Evolutionary conservation across 1,140 invertebrate species (phyloP).

Genomic region (Nasonia giraulti): DNA sequence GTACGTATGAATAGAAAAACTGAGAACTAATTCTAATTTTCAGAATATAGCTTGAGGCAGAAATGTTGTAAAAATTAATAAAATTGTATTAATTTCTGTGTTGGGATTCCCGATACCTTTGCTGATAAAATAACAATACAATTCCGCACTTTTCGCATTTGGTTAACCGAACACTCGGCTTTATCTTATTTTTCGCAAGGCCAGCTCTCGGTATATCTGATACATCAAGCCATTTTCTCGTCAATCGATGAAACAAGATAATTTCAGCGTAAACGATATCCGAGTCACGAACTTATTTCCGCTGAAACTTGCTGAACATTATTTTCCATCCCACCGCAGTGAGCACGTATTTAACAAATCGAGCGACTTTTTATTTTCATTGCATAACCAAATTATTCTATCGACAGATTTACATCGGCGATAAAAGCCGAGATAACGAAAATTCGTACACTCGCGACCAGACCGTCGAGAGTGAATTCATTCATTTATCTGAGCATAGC

Average conservation of each 20-base stretch:
- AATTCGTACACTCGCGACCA: neutral
- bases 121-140: neutral
- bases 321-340: neutral
- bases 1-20: neutral
- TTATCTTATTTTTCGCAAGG: slow-evolving; percentile 29
- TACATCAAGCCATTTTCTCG: slow-evolving; percentile 1
- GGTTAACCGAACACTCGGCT: neutral
- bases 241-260: slow-evolving; percentile 36
- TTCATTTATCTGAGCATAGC: neutral
- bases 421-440: neutral
- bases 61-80: neutral
- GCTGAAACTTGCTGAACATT: neutral
- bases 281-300: neutral
- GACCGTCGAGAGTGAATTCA: neutral
- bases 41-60: neutral
- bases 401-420: neutral
- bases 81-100: neutral
- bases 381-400: neutral
- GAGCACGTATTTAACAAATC: no score
- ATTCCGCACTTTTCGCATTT: neutral
- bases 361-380: neutral
- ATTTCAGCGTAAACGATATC: neutral
- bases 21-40: neutral
- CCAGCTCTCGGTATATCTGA: neutral
- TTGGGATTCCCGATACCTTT: neutral